Evolutionary conservation across 2,113 vertebrate species (phyloP), one percentile per base, ranked within the genome.

Genomic region (Chloropsis cyanopogon): DNA sequence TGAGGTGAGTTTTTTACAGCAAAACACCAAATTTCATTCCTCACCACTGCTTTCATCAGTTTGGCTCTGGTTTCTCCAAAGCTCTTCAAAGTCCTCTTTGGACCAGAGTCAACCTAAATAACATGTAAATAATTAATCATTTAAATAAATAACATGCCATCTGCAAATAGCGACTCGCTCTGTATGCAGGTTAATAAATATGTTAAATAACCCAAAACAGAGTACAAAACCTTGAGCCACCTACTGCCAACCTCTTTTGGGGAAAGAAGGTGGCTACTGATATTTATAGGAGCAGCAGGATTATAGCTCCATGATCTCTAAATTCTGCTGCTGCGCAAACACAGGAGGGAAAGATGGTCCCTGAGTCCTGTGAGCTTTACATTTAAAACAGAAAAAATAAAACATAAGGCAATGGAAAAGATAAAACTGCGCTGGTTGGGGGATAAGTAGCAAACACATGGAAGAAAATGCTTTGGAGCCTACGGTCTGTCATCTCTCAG

Each of bases 61-160:
- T 80, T 73, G 72, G 52, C 87, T 66, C 35, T 20, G 17, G 54
- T 63, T 80, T 82, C 66, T 65, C 73, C 65, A 35, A 85, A 92
- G 77, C 68, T 90, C 81, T 86, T 91, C 66, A 69, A 86, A 90
- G 88, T 29, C 71, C 65, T 92, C 87, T 70, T 92, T 94, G 95
- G 95, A 90, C 71, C 12, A 5, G 60, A 86, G 72, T 88, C 95
- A 95, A 95, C 85, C 85, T 88, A 95, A 94, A 96, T 94, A 96
- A 59, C 47, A 44, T 10, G 95, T 96, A 86, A 97, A 97, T 97
- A 88, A 95, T 96, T 95, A 95, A 97, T 93, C 94, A 64, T 97
- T 97, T 96, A 84, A 97, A 96, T 94, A 97, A 95, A 97, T 93
- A 96, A 66, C 64, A 22, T 80, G 59, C 52, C 31, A 46, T 92